Evolutionary conservation across 2,888 invertebrate genomes (phyloP).

Genomic region (Dicroscelio sp.): DNA sequence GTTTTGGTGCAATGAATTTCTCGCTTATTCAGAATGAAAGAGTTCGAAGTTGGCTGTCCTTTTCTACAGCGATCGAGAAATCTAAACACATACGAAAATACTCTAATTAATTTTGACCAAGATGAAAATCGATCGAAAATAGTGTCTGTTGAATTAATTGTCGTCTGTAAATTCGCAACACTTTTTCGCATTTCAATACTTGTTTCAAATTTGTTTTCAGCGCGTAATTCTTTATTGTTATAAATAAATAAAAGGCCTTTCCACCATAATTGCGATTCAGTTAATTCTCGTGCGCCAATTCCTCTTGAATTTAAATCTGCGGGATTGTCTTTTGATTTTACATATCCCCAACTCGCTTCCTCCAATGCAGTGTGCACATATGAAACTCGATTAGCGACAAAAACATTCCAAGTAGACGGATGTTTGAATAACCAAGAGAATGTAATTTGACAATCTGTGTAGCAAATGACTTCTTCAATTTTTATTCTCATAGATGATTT

Average conservation of each 20-base stretch:
- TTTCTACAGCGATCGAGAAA: no score
- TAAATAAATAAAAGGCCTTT: background rate
- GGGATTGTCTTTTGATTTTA: slow-evolving; percentile 1
- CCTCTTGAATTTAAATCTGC: slow-evolving; percentile 38
- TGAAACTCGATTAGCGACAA: slow-evolving; percentile 21
- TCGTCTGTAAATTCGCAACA: no score
- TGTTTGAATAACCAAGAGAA: slow-evolving; percentile 1
- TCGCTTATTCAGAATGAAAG: no score
- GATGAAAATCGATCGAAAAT: no score
- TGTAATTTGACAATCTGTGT: slow-evolving; percentile 9
- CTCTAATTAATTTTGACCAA: no score
- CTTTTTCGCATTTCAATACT: no score
- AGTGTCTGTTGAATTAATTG: no score
- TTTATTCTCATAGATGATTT: background rate
- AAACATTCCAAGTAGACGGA: slow-evolving; percentile 4
- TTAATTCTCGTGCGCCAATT: background rate
- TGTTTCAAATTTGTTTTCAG: no score
- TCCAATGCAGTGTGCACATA: background rate
- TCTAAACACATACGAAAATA: no score
- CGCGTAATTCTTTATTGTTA: no score
- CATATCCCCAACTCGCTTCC: background rate
- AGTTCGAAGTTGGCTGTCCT: no score
- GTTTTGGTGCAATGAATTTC: no score
- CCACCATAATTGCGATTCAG: background rate
- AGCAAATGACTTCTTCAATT: background rate